Base-by-base conservation (phyloP, 2,797 vertebrate species). In the Peromyscus nudipes region DNA sequence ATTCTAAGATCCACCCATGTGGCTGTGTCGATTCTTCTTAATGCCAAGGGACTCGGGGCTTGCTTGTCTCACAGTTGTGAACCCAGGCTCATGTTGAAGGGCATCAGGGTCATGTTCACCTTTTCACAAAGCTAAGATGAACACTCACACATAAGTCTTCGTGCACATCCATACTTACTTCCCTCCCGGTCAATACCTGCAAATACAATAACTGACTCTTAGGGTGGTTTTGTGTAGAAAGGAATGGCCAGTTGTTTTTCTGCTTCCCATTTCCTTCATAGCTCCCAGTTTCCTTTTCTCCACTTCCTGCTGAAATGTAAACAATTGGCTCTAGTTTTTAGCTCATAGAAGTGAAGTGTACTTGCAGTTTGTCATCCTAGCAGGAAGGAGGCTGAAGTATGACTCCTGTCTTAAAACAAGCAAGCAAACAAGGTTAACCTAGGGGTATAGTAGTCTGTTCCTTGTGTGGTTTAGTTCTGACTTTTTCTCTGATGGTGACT, bases 41-140 rank as follows among this genome's bases (percentile, higher is more conserved):
- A 43, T 65, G 34, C 27, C 64, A 55, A 89, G 86, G 6, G 46
- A 57, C 65, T 81, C 34, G 76, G 7, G 93, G 85, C 67, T 86
- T 8, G 16, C 43, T 55, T 75, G 6, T 34, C 57, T 57, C 40
- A 82, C 4, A 76, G 81, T 6, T 80, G 34, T 92, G 31, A 31
- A 57, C 31, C 43, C 10, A 40, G 49, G 87, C 60, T 29, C 14
- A 1, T 55, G 67, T 89, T 46, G 88, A 65, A 11, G 21, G 12
- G 34, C 73, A 77, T 17, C 40, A 64, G 29, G 29, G 57, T 49
- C 80, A 17, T 52, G 92, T 57, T 76, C 37, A 80, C 12, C 82
- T 97, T 62, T 71, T 49, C 25, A 89, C 46, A 75, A 96, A 75
- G 76, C 25, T 80, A 43, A 27, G 46, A 81, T 6, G 40, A 86